These are phyloP conservation scores for Acrocera orbiculus DNA, from an alignment of 2,888 invertebrate species.

Conservation along the genomic window DNA sequence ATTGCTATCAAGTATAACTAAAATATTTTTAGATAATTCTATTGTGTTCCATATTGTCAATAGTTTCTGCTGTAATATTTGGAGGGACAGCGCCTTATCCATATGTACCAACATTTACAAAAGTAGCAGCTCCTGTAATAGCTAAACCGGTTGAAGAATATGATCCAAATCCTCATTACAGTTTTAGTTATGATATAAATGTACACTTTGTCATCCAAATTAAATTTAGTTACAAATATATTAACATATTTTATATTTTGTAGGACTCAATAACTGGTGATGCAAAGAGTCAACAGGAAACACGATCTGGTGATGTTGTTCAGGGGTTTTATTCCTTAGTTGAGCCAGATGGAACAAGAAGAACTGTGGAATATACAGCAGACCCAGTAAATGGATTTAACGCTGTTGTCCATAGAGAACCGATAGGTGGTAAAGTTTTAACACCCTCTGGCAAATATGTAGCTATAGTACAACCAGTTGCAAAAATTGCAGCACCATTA, in stretches of 20 bases:
- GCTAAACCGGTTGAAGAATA: slow-evolving; percentile 17
- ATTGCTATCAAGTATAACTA: no score
- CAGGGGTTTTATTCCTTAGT: slow-evolving; percentile 37
- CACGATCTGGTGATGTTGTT: slow-evolving; percentile 37
- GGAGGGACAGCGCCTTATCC: slow-evolving; percentile 10
- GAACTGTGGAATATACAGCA: slow-evolving; percentile 39
- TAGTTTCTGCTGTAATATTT: slow-evolving; percentile 9
- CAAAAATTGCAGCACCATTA: slow-evolving; percentile 18
- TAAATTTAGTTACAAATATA: not conserved
- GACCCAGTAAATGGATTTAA: slow-evolving; percentile 41
- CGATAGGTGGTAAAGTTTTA: slow-evolving; percentile 29
- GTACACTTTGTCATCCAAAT: no score
- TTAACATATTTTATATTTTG: not conserved
- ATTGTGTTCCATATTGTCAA: slow-evolving; percentile 7
- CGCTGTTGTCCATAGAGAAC: slow-evolving; percentile 37
- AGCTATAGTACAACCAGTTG: slow-evolving; percentile 19
- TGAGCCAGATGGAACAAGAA: slow-evolving; percentile 38
- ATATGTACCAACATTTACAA: slow-evolving; percentile 16
- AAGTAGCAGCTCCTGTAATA: slow-evolving; percentile 22
- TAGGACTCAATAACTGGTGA: slow-evolving; percentile 36
- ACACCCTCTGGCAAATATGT: slow-evolving; percentile 20
- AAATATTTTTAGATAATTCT: no score
- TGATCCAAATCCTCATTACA: slow-evolving; percentile 39
- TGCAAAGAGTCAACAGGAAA: slow-evolving; percentile 37
- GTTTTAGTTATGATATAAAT: slow-evolving; percentile 37